A percentile compares a stretch with the other conserved stretches of the same genome.
phyloP scores from a whole-genome alignment of 2,888 invertebrate species.

The Napeogenes inachia region DNA sequence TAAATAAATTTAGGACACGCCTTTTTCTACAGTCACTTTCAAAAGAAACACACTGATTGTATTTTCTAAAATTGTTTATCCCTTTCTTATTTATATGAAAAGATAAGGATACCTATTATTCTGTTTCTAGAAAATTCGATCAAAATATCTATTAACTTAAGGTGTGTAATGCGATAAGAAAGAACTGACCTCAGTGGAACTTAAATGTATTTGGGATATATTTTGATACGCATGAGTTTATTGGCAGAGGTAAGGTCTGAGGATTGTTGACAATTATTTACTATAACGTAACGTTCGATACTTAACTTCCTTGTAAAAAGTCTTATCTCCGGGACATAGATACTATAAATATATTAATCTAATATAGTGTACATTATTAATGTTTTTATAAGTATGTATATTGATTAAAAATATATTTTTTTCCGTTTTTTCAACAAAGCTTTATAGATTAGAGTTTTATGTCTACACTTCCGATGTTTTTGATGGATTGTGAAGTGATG shows the following conservation, averaged over 20 bases:
- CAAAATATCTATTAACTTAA: background rate
- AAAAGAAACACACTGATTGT: background rate
- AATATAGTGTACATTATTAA: conserved; percentile 58
- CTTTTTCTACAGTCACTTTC: conserved; percentile 7
- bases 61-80: conserved; percentile 16
- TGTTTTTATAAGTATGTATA: conserved; percentile 53
- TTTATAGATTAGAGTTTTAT: conserved; percentile 49
- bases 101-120: conserved; percentile 2
- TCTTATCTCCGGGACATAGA: conserved; percentile 43
- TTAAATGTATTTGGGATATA: conserved; percentile 66
- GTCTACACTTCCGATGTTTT: conserved; percentile 49
- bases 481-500: conserved; percentile 46
- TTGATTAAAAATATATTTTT: conserved; percentile 40
- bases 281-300: conserved; percentile 53
- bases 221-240: conserved; percentile 73
- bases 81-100: conserved; percentile 14
- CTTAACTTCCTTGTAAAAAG: conserved; percentile 48
- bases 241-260: conserved; percentile 47
- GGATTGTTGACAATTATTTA: conserved; percentile 30
- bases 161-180: conserved; percentile 15
- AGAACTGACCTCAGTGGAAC: conserved; percentile 36
- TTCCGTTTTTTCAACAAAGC: conserved; percentile 41
- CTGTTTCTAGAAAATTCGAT: conserved; percentile 1
- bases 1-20: conserved; percentile 22
- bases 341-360: conserved; percentile 55